Base-by-base conservation (phyloP, 2,113 vertebrate species). In the Prunella fulvescens region DNA sequence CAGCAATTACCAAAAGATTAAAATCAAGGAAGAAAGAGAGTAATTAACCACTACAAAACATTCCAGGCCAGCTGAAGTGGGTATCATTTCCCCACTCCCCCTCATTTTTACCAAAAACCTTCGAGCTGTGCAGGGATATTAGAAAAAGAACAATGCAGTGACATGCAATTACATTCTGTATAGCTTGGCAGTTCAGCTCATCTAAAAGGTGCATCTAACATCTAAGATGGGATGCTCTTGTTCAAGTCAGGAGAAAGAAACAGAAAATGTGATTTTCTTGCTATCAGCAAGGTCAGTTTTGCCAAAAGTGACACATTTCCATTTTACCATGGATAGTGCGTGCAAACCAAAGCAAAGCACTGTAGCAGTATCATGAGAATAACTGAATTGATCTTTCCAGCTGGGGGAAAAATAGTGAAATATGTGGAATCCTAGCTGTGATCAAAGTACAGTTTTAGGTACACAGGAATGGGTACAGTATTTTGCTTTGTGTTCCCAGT, bases 321-420 rank as follows among this genome's bases (percentile, higher is more conserved):
- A 42, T 25, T 77, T 33, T 13, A 56, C 31, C 60, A 93, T 0
- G n/a, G 33, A 37, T 0, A 50, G 14, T 0, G 2, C 6, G 7
- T 11, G 8, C 16, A 84, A 89, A 65, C 16, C 60, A 53, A 81
- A 87, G 76, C 28, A 74, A 62, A 56, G 51, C 26, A 39, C 54
- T 56, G 35, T 23, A 76, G 47, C 18, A 62, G 29, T 25, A 31
- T 19, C 33, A 40, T 4, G 19, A 11, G 28, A 92, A 77, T 73
- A 86, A 80, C 13, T 76, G 50, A 76, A 60, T 0, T 26, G 3
- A 53, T 70, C 37, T 78, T 91, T 61, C 19, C 37, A 80, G 10
- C 39, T 18, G 40, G 11, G 8, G 1, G 7, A 20, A 40, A 39
- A 29, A 14, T 0, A 74, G 28, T 19, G 19, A 86, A 80, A 76